Conservation (phyloP, 2,797 vertebrate species). For the Emys orbicularis region DNA sequence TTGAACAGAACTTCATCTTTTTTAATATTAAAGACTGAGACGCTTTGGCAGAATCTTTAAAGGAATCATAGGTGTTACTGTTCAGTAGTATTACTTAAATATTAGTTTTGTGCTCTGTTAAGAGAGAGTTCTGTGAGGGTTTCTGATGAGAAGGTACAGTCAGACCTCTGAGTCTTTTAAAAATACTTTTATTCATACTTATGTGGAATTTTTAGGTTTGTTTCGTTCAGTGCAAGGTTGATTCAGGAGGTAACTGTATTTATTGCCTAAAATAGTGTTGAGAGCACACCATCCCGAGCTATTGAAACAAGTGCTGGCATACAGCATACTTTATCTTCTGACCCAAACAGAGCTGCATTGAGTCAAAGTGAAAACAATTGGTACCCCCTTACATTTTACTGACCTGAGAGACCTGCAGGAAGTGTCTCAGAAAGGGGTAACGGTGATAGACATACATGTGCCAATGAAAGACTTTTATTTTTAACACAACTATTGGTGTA, state of each 20-base stretch:
- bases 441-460: neutral
- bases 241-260: accelerated
- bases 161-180: neutral
- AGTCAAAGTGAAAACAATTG: neutral
- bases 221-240: neutral
- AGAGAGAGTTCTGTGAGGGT: accelerated
- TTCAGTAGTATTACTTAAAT: neutral
- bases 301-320: accelerated
- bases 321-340: accelerated
- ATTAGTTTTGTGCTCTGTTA: neutral
- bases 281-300: neutral
- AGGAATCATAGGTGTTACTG: neutral
- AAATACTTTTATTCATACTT: neutral
- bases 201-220: neutral
- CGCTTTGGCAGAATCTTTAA: neutral
- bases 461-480: neutral
- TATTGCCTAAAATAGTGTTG: neutral
- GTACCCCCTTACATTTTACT: neutral
- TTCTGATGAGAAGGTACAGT: neutral
- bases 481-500: neutral
- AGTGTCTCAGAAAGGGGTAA: neutral
- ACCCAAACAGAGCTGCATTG: neutral
- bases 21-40: neutral
- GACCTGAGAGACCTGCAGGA: neutral
- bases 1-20: neutral